Evolutionary conservation across 2,888 invertebrate species (phyloP).

Genomic region (Altica lythri): DNA sequence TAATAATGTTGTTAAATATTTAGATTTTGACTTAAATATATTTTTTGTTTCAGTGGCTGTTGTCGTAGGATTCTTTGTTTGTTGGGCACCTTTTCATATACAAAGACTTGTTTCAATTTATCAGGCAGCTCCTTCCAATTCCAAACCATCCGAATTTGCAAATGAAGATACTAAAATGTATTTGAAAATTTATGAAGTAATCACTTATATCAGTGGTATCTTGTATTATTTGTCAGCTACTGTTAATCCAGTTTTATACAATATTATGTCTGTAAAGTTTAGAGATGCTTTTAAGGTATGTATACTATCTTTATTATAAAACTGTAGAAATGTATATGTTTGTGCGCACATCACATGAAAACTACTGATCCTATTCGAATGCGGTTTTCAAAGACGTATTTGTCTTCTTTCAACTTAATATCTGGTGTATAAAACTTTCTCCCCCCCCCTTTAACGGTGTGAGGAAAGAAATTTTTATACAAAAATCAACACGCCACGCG

Average conservation of each 20-base stretch:
- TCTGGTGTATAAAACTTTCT: too few species aligned
- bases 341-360: too few species aligned
- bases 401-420: too few species aligned
- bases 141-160: constrained; percentile 49
- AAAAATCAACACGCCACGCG: too few species aligned
- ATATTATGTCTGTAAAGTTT: constrained; percentile 93
- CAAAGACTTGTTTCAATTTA: constrained; percentile 82
- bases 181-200: constrained; percentile 53
- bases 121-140: too few species aligned
- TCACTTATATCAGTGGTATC: constrained; percentile 84
- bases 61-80: constrained; percentile 86
- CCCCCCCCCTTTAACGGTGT: too few species aligned
- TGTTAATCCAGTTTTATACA: constrained; percentile 90
- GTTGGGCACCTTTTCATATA: constrained; percentile 92
- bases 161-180: constrained; percentile 53
- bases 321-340: not conserved
- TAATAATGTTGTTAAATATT: too few species aligned
- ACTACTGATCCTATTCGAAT: too few species aligned
- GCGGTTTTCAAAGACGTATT: too few species aligned
- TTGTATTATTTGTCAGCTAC: constrained; percentile 91
- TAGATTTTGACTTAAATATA: too few species aligned
- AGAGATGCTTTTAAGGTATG: constrained; percentile 87
- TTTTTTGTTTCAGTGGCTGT: constrained; percentile 72
- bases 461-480: too few species aligned
- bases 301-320: too few species aligned